Evolutionary conservation across 1,140 invertebrate genomes (phyloP).

Genomic region (Dendroctonus ponderosae): DNA sequence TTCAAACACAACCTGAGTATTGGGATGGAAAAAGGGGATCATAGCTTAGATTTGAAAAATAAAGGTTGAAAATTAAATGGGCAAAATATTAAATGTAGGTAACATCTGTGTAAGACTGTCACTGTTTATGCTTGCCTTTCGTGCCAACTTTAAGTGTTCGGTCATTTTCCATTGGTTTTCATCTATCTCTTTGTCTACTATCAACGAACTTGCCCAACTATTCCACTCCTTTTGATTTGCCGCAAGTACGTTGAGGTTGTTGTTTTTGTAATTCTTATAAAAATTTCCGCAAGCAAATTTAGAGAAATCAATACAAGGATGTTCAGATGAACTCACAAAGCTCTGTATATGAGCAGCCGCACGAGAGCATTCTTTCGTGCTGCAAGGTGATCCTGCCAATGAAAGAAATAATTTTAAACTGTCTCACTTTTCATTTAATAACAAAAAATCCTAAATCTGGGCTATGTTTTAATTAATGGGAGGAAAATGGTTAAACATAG

Average conservation of each 20-base stretch:
- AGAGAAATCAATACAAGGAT: slow-evolving; percentile 81
- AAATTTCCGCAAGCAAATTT: slow-evolving; percentile 70
- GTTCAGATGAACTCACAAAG: slow-evolving; percentile 56
- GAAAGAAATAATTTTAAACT: too few species aligned
- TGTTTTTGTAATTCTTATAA: slow-evolving; percentile 17
- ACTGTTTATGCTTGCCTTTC: slow-evolving; percentile 55
- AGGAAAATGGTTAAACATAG: too few species aligned
- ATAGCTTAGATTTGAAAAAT: too few species aligned
- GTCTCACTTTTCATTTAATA: too few species aligned
- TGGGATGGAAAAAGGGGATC: too few species aligned
- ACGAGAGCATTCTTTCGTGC: slow-evolving; percentile 28
- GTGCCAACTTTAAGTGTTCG: slow-evolving; percentile 54
- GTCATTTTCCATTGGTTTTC: slow-evolving; percentile 6
- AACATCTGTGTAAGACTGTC: too few species aligned
- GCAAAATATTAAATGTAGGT: too few species aligned
- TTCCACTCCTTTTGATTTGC: slow-evolving; percentile 17
- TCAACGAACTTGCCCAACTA: slow-evolving; percentile 30
- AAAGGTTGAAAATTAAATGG: too few species aligned
- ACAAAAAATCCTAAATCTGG: too few species aligned
- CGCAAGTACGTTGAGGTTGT: slow-evolving; percentile 13
- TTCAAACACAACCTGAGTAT: background rate
- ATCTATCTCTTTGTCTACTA: slow-evolving; percentile 11
- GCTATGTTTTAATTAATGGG: too few species aligned
- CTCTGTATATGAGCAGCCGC: slow-evolving; percentile 56
- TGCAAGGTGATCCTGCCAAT: slow-evolving; percentile 7